Evolutionary conservation across 2,888 invertebrate genomes (phyloP), one percentile per base, ranked within the genome.

Genomic region (Latrodectus hesperus): DNA sequence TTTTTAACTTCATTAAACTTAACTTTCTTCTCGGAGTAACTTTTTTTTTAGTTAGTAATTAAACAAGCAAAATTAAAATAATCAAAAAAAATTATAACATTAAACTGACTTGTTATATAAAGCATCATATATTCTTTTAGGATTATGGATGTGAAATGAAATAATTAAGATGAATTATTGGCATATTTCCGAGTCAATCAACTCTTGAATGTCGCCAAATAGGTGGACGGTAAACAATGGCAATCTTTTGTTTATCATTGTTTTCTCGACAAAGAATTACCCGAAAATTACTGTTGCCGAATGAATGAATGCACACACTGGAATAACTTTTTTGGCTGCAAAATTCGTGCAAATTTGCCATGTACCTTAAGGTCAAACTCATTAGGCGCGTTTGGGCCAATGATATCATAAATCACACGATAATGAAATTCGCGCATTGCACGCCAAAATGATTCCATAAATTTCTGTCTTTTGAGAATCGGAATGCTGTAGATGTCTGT

Each of bases 351-450:
- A 81, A 81, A 38, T 22, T 81, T 65, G 26, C 60, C 17, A 22
- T 38, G 22, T 67, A 38, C 53, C 60, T 75, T 22, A 76, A 76
- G 83, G 83, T 83, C 83, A 83, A 22, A 76, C 26, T 76, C 83
- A 83, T 83, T 83, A 83, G 38, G 38, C 38, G 68, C 26, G 26
- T n/a, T 9, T 26, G 14, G 83, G 76, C 64, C 76, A 83, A 71
- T 22, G 71, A 11, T 49, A 64, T 60, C 83, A 83, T 83, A 76
- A 83, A 70, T 83, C 76, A 71, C 67, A 49, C 38, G 64, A n/a
- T 83, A 83, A 83, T 83, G 83, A 83, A 83, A 76, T 83, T 83
- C 76, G 65, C 17, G 75, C 55, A 73, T 53, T 64, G 75, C 76
- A 70, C 68, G 82, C 53, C 81, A 82, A n/a, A 60, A 70, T 49